Percentiles rank a stretch among this genome's conserved stretches.
phyloP scores from a whole-genome alignment of 2,888 invertebrate genomes.

The Drosophila pseudotakahashii region DNA sequence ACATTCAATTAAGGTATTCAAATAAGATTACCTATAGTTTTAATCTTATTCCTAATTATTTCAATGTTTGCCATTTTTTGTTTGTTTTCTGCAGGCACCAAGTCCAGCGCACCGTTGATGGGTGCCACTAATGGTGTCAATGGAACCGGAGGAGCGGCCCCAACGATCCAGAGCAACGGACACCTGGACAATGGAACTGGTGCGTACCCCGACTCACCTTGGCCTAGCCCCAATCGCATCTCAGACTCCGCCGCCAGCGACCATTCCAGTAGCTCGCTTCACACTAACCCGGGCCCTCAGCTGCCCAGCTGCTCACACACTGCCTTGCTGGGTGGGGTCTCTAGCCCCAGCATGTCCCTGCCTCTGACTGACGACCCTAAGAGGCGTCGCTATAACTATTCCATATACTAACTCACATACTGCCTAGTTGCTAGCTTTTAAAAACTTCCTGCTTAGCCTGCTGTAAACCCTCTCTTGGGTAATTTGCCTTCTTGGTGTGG shows the following conservation, averaged over 20 bases:
- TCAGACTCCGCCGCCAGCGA: conserved; percentile 53
- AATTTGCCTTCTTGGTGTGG: conserved; percentile 11
- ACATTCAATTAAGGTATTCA: too few species aligned
- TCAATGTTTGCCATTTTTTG: too few species aligned
- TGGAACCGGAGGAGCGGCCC: conserved; percentile 7
- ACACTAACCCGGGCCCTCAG: conserved; percentile 61
- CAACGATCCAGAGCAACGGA: conserved; percentile 58
- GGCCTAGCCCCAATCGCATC: conserved; percentile 64
- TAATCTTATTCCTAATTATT: too few species aligned
- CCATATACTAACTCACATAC: conserved; percentile 69
- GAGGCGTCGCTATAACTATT: conserved; percentile 81
- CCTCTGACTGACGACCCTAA: conserved; percentile 46
- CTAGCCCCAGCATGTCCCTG: conserved; percentile 50
- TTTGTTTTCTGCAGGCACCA: conserved; percentile 38
- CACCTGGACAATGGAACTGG: conserved; percentile 76
- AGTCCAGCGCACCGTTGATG: conserved; percentile 60
- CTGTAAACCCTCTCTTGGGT: conserved; percentile 7
- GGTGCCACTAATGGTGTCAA: conserved; percentile 51
- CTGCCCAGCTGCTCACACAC: conserved; percentile 60
- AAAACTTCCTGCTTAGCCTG: conserved; percentile 11
- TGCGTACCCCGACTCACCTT: conserved; percentile 62
- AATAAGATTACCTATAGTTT: too few species aligned
- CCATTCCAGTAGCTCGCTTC: conserved; percentile 58
- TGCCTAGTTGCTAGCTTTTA: conserved; percentile 12
- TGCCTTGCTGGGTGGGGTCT: conserved; percentile 71